A percentile compares a stretch with the other conserved stretches of the same genome.
Conservation (phyloP, 1,140 invertebrate genomes). For the Druon quercuslanigerum region DNA sequence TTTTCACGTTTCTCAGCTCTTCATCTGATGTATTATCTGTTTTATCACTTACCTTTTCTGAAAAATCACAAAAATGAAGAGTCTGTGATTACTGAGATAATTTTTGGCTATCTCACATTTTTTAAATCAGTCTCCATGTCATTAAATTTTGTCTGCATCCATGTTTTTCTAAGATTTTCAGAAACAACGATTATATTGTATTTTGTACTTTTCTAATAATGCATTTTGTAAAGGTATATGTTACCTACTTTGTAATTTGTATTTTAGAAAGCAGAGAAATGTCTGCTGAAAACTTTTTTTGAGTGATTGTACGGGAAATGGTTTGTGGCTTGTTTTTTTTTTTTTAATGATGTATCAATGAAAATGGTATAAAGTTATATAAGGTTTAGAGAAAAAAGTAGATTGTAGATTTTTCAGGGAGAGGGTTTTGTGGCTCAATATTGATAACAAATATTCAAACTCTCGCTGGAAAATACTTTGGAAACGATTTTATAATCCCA, state of each 20-base stretch:
- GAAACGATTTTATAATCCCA: conserved; percentile 34
- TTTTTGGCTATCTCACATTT: background rate
- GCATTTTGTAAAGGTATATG: conserved; percentile 54
- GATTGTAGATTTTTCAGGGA: conserved; percentile 31
- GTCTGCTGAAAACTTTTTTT: background rate
- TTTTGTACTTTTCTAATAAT: conserved; percentile 68
- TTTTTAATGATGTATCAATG: background rate
- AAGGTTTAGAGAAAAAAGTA: background rate
- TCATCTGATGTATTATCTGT: no score
- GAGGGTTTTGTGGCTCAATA: conserved; percentile 38
- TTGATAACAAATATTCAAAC: conserved; percentile 38
- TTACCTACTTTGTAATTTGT: conserved; percentile 47
- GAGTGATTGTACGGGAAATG: no score
- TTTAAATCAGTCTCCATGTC: background rate
- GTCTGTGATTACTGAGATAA: conserved; percentile 16
- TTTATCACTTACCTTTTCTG: background rate
- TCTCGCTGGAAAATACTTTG: conserved; percentile 38
- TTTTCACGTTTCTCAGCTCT: no score
- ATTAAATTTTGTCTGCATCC: background rate
- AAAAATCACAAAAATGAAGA: background rate
- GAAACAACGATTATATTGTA: conserved; percentile 47
- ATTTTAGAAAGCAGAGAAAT: conserved; percentile 36
- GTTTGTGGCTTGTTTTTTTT: background rate
- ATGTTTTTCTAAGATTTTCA: conserved; percentile 53
- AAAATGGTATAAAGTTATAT: background rate